phyloP scores from a whole-genome alignment of 2,797 vertebrate genomes.

The Australoheros facetus region DNA sequence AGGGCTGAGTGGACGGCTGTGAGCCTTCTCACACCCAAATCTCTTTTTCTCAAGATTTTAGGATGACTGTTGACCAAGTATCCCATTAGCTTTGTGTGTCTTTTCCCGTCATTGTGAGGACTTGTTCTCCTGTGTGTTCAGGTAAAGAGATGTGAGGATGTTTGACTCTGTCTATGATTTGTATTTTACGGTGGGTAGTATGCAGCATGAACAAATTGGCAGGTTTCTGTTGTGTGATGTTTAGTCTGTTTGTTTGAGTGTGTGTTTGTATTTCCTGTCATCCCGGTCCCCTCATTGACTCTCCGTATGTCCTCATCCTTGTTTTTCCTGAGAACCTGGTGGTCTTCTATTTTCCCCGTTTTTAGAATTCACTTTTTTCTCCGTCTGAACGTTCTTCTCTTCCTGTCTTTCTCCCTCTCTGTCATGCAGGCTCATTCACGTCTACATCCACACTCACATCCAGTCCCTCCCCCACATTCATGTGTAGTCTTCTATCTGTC shows the following conservation, averaged over 20 bases:
- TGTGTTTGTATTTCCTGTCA: constrained; percentile 57
- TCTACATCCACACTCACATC: constrained; percentile 52
- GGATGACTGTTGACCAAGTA: constrained; percentile 15
- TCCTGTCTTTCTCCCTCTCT: constrained; percentile 48
- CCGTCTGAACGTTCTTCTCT: constrained; percentile 21
- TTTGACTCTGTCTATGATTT: constrained; percentile 39
- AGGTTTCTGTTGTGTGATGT: constrained; percentile 43
- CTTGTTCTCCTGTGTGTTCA: constrained; percentile 42
- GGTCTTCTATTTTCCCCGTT: constrained; percentile 39
- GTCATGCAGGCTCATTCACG: constrained; percentile 57
- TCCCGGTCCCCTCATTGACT: constrained; percentile 28
- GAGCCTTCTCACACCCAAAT: constrained; percentile 10
- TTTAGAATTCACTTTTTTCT: constrained; percentile 38
- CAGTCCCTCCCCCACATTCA: constrained; percentile 69
- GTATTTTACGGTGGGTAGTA: constrained; percentile 45
- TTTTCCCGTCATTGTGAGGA: constrained; percentile 20
- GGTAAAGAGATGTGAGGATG: constrained; percentile 31
- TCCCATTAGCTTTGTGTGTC: background rate
- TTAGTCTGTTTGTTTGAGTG: constrained; percentile 33
- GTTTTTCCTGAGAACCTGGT: constrained; percentile 56
- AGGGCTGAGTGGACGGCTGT: constrained; percentile 2
- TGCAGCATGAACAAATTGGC: constrained; percentile 36
- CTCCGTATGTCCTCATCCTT: constrained; percentile 55
- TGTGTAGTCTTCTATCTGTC: constrained; percentile 59
- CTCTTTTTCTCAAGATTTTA: constrained; percentile 12